Evolutionary conservation across 2,113 vertebrate species (phyloP), one percentile per base, ranked within the genome.

Genomic region (Eolophus roseicapilla): DNA sequence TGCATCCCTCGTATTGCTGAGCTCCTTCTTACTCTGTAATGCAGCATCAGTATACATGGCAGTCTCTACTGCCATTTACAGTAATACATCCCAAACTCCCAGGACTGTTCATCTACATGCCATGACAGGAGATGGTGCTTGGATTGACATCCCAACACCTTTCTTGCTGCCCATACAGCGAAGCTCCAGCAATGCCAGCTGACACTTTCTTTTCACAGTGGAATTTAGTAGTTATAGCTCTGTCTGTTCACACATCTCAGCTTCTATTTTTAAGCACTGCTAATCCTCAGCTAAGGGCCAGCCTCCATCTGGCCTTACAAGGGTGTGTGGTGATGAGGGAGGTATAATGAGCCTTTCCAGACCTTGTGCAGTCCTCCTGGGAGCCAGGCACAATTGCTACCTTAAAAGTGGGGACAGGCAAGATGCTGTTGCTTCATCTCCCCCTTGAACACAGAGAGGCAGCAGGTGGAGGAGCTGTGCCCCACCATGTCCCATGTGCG

Each of bases 181-280:
- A 86, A 95, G 96, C 74, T 91, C 80, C 80, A 94, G 88, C 84
- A 71, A 73, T 95, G 84, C 93, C 97, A 97, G 93, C 94, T 97
- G 97, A 94, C 95, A 93, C 92, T 94, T 86, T 93, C 86, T 93
- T 94, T 79, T 93, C 73, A 75, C 10, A 2, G 65, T 94, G 96
- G 90, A 96, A 92, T 94, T 86, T 43, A 69, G 82, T 65, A 64
- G 88, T 93, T 94, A 95, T 52, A 96, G 78, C 14, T 86, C 75
- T 39, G 81, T 80, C 93, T 77, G 27, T 71, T 91, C 86, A 91
- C 82, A 68, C 9, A 13, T 83, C 81, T 91, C 95, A 82, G 11
- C 59, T 92, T 90, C 96, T 97, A 97, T 97, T 97, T 97, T 96
- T 97, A 95, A 96, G 60, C 27, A 37, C 55, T 0, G 1, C 86